Evolutionary conservation across 2,888 invertebrate species (phyloP).

Genomic region (Idaea dimidiata): DNA sequence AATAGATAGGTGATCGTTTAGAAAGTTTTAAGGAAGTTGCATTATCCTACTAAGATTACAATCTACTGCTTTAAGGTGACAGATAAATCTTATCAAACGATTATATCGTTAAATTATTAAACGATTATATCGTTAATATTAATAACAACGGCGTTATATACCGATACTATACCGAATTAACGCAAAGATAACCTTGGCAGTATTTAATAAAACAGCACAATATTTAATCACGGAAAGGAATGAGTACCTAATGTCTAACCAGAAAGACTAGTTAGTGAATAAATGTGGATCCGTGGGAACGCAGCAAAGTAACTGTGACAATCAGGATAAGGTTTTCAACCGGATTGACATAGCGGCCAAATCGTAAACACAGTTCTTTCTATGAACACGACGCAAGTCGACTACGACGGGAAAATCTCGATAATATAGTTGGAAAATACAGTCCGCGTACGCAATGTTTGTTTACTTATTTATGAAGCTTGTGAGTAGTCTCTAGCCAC

Average conservation of each 20-base stretch:
- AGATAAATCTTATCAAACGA: background rate
- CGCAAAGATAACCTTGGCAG: background rate
- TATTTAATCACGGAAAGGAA: background rate
- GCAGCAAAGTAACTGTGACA: conserved; percentile 17
- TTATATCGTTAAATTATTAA: background rate
- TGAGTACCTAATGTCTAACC: background rate
- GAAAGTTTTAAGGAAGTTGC: background rate
- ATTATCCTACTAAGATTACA: background rate
- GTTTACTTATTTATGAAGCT: conserved; percentile 5
- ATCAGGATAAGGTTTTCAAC: conserved; percentile 30
- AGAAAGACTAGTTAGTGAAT: conserved; percentile 2
- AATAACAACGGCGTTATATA: background rate
- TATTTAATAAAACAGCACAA: no score
- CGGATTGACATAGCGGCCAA: conserved; percentile 33
- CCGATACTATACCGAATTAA: background rate
- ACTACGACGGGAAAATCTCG: conserved; percentile 26
- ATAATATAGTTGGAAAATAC: conserved; percentile 22
- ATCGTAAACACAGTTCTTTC: conserved; percentile 34
- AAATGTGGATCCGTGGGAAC: conserved; percentile 15
- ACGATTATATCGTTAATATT: no score
- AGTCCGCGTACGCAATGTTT: background rate
- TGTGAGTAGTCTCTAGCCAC: background rate
- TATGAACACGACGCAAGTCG: conserved; percentile 30
- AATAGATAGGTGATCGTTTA: conserved; percentile 10
- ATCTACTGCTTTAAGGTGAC: background rate